Evolutionary conservation across 2,888 invertebrate species (phyloP).

Genomic region (Quadroppia sp.): DNA sequence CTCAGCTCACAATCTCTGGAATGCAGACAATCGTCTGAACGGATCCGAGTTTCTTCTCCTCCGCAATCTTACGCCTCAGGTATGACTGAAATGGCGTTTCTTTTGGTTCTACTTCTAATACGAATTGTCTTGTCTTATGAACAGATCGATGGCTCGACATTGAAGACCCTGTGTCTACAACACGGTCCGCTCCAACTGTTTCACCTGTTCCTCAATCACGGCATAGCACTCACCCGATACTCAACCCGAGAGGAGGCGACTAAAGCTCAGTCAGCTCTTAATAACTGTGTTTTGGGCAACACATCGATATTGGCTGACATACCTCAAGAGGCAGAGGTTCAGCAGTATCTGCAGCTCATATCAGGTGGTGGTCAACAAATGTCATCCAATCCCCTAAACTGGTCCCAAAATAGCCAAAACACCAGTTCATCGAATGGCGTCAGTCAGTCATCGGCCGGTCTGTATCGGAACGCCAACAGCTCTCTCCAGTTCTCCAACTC

Average conservation of each 20-base stretch:
- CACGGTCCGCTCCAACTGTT: slow-evolving; percentile 92
- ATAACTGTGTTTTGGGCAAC: slow-evolving; percentile 90
- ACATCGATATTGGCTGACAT: slow-evolving; percentile 94
- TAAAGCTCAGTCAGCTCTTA: slow-evolving; percentile 92
- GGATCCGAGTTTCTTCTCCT: slow-evolving; percentile 60
- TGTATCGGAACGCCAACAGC: slow-evolving; percentile 35
- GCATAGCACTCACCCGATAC: slow-evolving; percentile 91
- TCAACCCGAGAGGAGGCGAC: slow-evolving; percentile 86
- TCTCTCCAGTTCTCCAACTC: slow-evolving; percentile 36
- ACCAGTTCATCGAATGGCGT: slow-evolving; percentile 36
- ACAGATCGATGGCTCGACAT: slow-evolving; percentile 88
- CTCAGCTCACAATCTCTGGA: slow-evolving; percentile 37
- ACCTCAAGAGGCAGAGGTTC: slow-evolving; percentile 82
- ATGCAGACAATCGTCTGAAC: slow-evolving; percentile 32
- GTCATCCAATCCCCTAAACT: slow-evolving; percentile 40
- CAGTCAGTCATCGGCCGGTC: slow-evolving; percentile 37
- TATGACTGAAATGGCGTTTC: too few species aligned
- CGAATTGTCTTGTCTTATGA: slow-evolving; percentile 58
- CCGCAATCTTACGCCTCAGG: slow-evolving; percentile 83
- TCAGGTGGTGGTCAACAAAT: slow-evolving; percentile 58
- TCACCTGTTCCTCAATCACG: slow-evolving; percentile 87
- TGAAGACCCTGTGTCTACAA: slow-evolving; percentile 92
- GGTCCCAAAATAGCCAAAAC: slow-evolving; percentile 33
- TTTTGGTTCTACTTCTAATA: background rate
- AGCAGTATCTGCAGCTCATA: slow-evolving; percentile 75